Base-by-base conservation (phyloP, 2,113 vertebrate species). In the Meleagris gallopavo region DNA sequence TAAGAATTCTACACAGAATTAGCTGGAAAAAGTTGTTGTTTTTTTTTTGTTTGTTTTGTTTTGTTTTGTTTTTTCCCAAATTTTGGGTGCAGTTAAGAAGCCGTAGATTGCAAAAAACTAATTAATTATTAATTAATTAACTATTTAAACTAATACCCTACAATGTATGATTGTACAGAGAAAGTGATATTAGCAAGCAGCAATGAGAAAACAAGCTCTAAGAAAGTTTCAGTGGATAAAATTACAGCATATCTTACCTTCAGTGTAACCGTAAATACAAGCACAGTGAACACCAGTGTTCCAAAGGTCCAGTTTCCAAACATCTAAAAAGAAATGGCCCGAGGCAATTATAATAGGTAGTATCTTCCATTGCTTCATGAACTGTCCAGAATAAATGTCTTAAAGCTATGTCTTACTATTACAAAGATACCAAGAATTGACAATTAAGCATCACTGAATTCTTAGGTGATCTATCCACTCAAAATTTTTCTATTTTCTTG, bases 301-400 rank as follows among this genome's bases (percentile, higher is more conserved):
- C 99, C 99, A 60, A 99, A 99, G 5, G 99, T 99, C 99, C 99
- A 99, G 91, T 99, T 99, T 93, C 99, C 99, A 98, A 99, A 99
- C 96, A 99, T 97, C 99, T 99, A 97, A 52, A 79, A 94, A 94
- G 9, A 94, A 90, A 90, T 3, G 13, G 45, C 11, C 60, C 86
- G 79, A 86, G 92, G 54, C 50, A 67, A 67, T 89, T 66, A 40
- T 4, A 66, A 40, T 3, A 61, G 48, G 21, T 22, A 80, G 34
- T 12, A 41, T 10, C 17, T 4, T 24, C 6, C 20, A 38, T 4
- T 57, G 67, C 9, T 41, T 19, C 1, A 11, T 32, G 13, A 60
- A 14, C 21, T n/a, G 38, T 38, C 19, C 58, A 91, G 45, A 43
- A 64, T 50, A 86, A 87, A 71, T 6, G 25, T 66, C 62, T 77